phyloP scores from a whole-genome alignment of 2,888 invertebrate genomes.

The Meghimatium bilineatum region DNA sequence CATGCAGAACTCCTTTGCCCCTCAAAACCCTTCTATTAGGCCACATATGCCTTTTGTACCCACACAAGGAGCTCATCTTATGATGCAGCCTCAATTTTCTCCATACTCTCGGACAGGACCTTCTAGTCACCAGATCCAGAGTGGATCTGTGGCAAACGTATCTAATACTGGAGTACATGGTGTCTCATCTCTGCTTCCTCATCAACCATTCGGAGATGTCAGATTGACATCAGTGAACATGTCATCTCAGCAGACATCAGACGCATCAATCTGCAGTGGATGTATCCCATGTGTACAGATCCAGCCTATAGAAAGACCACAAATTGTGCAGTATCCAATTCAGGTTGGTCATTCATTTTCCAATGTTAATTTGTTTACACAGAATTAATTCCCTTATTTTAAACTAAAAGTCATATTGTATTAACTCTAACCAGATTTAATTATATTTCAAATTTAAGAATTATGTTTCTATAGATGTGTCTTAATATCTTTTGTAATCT shows the following conservation, averaged over 20 bases:
- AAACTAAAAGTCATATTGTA: too few species aligned
- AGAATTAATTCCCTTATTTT: neutral
- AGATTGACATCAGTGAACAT: neutral
- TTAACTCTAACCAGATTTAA: too few species aligned
- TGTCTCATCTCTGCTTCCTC: neutral
- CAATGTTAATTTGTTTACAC: neutral
- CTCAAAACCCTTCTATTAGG: conserved; percentile 14
- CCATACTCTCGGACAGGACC: neutral
- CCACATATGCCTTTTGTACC: conserved; percentile 5
- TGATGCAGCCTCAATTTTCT: conserved; percentile 3
- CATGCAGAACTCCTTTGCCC: neutral
- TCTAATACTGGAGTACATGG: neutral
- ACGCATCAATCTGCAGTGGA: neutral
- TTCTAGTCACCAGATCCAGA: conserved; percentile 2
- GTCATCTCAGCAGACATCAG: conserved; percentile 1
- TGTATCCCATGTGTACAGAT: conserved; percentile 17
- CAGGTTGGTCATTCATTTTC: conserved; percentile 25
- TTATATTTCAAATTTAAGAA: too few species aligned
- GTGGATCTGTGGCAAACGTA: neutral
- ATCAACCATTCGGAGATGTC: neutral
- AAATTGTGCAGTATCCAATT: neutral
- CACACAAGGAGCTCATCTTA: neutral
- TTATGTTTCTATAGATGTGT: too few species aligned
- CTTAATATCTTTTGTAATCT: too few species aligned
- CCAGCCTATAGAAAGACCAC: neutral